Base-by-base conservation (phyloP, 2,113 vertebrate genomes). In the Sakesphorus luctuosus region DNA sequence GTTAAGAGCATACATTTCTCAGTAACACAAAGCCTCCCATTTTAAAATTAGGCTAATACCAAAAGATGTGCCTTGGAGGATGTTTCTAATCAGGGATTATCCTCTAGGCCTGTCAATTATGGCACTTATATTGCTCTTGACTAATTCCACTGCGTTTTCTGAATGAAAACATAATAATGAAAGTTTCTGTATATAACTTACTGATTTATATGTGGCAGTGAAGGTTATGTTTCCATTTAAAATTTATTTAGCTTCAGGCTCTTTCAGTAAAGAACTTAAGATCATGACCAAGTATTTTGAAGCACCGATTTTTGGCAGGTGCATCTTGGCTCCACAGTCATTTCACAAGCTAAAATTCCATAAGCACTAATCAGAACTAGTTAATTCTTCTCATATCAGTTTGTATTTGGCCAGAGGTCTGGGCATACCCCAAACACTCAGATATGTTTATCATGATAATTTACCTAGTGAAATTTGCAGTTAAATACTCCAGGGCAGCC, bases 31-130 rank as follows among this genome's bases (percentile, higher is more conserved):
- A 73, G 17, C 11, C 46, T 76, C 43, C 29, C 18, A 62, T 90
- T 85, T 88, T 4, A 46, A 93, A 92, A 96, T 80, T 18, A 93
- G 68, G 55, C 59, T 93, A 81, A 88, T 84, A 81, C 24, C 61
- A 55, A 43, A 69, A 72, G 65, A 68, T 47, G n/a, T 88, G 82
- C 65, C 61, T 88, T 75, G 56, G 65, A 95, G 77, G 52, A 68
- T 76, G 65, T 68, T 94, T 74, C 68, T 84, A 95, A 93, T 78
- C 56, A 49, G 35, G 56, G 88, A 86, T 93, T 90, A 91, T 93
- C 61, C 82, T 88, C 43, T 14, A 74, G 59, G 72, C 38, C 61
- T 88, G 55, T 62, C 63, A 67, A 3, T 52, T 72, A 58, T 31
- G 55, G 67, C 53, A 88, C 35, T 59, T 83, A 74, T 47, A 52